Conservation (phyloP, 2,797 vertebrate species). For the Pterois miles region DNA sequence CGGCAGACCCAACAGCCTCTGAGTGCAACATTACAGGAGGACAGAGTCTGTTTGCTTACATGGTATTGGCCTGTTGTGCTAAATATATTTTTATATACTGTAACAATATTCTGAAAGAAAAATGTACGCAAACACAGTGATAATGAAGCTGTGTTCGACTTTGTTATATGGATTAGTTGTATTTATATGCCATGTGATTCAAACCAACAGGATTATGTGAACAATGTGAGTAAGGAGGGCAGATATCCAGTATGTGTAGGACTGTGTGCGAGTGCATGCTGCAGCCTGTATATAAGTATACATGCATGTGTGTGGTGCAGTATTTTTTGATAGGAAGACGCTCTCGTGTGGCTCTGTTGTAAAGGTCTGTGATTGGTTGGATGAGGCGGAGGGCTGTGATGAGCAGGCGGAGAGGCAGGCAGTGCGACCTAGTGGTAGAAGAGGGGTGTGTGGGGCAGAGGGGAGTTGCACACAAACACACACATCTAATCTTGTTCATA, state of each 20-base stretch:
- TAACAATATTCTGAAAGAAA: conserved; percentile 41
- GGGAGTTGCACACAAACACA: conserved; percentile 38
- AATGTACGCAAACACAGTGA: conserved; percentile 39
- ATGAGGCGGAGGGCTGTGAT: conserved; percentile 32
- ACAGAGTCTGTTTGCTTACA: background rate
- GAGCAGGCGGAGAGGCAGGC: conserved; percentile 66
- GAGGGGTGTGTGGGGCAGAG: conserved; percentile 57
- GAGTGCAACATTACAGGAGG: conserved; percentile 21
- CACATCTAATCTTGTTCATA: conserved; percentile 22
- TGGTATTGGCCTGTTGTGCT: background rate
- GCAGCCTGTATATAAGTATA: conserved; percentile 36
- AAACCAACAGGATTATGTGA: conserved; percentile 75
- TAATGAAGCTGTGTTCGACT: conserved; percentile 66
- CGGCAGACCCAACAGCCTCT: conserved; percentile 31
- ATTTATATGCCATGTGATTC: conserved; percentile 72
- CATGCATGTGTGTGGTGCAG: conserved; percentile 53
- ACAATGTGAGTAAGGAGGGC: conserved; percentile 59
- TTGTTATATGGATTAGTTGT: conserved; percentile 75
- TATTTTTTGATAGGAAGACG: conserved; percentile 68
- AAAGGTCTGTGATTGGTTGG: conserved; percentile 65
- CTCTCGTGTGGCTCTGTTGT: conserved; percentile 55
- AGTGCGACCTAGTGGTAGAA: conserved; percentile 84
- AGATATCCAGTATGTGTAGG: conserved; percentile 54
- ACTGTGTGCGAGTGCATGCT: background rate
- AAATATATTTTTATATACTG: conserved; percentile 4